Base-by-base conservation (phyloP, 2,888 invertebrate genomes). In the Eristalinus aeneus region DNA sequence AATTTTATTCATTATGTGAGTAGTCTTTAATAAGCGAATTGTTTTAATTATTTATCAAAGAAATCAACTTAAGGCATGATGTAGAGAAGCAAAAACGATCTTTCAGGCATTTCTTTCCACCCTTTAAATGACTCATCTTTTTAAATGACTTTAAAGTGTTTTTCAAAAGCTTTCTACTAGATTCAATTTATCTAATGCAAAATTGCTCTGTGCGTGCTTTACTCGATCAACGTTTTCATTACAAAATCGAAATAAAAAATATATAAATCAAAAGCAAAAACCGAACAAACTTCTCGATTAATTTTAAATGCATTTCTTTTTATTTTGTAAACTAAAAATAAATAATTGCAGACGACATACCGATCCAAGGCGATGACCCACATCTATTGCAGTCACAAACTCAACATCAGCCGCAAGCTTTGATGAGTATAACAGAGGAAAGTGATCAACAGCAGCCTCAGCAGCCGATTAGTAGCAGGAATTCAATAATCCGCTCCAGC, bases 291-390 rank as follows among this genome's bases (percentile, higher is more conserved):
- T 27, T 63, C 58, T 73, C 77, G 71, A 75, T 75, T 56, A 75
- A 36, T 32, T 65, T 36, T 63, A 4, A 68, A 78, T 16, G 60
- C 20, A 54, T 74, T 65, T 73, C 27, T 27, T 2, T 34, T 60
- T 78, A 46, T 46, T 74, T 81, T 86, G 65, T 61, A 86, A 71
- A 77, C 56, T 65, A 63, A 73, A 72, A 23, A 75, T 58, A 80
- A 63, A 71, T 82, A 82, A 90, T 93, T 94, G 75, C 94, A 97
- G 97, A 97, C 94, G 97, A 97, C 93, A 97, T 97, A 93, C 97
- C 97, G 63, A 97, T 97, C 90, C 97, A 97, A 94, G 91, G 91
- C 64, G 91, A 91, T 81, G 92, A 92, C 88, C 88, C 91, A 9
- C 82, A 82, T 74, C 65, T 85, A 11, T 82, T 86, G 86, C 86